Evolutionary conservation across 2,888 invertebrate species (phyloP), one percentile per base, ranked within the genome.

Genomic region (Sabatieria punctata): DNA sequence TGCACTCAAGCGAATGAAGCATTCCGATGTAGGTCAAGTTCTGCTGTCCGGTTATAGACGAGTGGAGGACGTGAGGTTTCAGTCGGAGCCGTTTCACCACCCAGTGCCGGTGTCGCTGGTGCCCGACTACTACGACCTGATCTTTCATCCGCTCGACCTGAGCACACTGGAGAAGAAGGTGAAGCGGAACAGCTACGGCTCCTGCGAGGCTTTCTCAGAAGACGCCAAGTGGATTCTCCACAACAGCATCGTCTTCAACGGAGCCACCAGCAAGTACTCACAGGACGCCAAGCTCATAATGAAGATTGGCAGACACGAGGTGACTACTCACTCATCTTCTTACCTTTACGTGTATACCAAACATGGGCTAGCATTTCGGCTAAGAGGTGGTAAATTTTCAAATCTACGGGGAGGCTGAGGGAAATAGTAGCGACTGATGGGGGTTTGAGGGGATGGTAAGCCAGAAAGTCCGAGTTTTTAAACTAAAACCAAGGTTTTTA

Each of bases 141-240:
- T 91, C 37, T 77, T 82, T 2, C 79, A 84, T 61, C 86, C 89
- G 0, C 85, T 91, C 78, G 82, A 85, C 62, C 73, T 91, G 37
- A 71, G 74, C 18, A 74, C 75, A 15, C 71, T 93, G 58, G 79
- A 80, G 60, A 67, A 64, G 60, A 66, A 64, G 53, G 38, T 52
- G 46, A 27, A 13, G 45, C 74, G 76, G 43, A 79, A 79, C 44
- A 62, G 75, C 23, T 91, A 86, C 68, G 82, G 82, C 15, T 84
- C 82, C 63, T 82, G 85, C 0, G 85, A 85, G 60, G 83, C 84
- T 2, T 88, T 91, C 68, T 72, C 83, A 47, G 79, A 82, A 1
- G 91, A 91, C 67, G 78, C 80, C 8, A 85, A 85, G 65, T 91
- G 89, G 89, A 82, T 93, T 60, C 73, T 84, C 44, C 91, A 91